Base-by-base conservation (phyloP, 1,140 invertebrate species). In the Papilio xuthus region DNA sequence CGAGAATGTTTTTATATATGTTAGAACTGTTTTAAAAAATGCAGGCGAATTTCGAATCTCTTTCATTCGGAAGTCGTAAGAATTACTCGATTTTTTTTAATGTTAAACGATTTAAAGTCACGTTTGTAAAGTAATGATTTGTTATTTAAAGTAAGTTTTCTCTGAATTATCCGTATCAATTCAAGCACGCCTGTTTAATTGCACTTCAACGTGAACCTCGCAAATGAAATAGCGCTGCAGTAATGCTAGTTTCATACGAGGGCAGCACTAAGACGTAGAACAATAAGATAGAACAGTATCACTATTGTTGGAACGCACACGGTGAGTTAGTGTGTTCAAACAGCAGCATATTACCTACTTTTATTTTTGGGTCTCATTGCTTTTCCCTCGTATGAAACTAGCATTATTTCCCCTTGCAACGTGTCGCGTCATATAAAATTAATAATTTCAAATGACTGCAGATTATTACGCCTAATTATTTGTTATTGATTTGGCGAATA, bases 191-290 rank as follows among this genome's bases (percentile, higher is more conserved):
- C 20, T 63, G 56, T 63, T 63, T 63, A 63, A 63, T 63, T 63
- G 60, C 60, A 63, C 60, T 63, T 63, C 60, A 63, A 63, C 60
- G 60, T 63, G 23, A 26, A 63, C 26, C 60, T 28, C 60, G 23
- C 26, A 28, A 63, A 63, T 63, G 60, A 63, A 63, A 63, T 63
- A 63, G 60, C 23, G 23, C 10, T 26, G 26, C 23, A 32, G 13
- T 26, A 63, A 63, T 32, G 4, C 26, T 28, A 28, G 60, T 28
- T 26, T 63, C 13, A 28, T 26, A 26, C 12, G 12, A 26, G 56
- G 9, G 20, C 10, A 63, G 0, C 50, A 53, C 1, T n/a, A n/a
- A n/a, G 50, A n/a, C 13, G 4, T 18, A 50, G 47, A 50, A 0
- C n/a, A 20, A 18, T 7, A 53, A 6, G n/a, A 53, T 18, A 20